Base-by-base conservation (phyloP, 2,797 vertebrate genomes). In the Notoglanidium macrostoma region DNA sequence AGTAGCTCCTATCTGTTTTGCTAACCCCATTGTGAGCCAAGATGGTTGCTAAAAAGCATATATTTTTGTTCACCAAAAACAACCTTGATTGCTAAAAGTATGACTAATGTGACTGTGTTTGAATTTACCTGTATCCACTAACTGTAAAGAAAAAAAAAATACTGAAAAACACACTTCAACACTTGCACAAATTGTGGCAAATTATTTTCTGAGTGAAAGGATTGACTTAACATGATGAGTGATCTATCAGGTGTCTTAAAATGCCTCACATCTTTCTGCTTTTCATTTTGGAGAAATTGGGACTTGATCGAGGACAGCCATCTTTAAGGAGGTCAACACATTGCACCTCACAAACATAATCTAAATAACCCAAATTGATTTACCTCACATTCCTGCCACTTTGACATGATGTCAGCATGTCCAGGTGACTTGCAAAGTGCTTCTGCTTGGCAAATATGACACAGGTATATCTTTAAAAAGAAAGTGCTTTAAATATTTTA, bases 341-440 rank as follows among this genome's bases (percentile, higher is more conserved):
- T 67, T 67, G 15, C n/a, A 32, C 29, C 57, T 59, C 65, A 67
- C 65, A 67, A n/a, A 65, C 61, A n/a, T n/a, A 78, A 83, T 88
- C 55, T 19, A 51, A 51, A 80, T 61, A 63, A 83, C 54, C 29
- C 23, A 79, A 89, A 84, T 79, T 86, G 61, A 85, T 70, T 89
- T 87, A 83, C 44, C 9, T 35, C 7, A 79, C 70, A 84, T 81
- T 72, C 23, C 63, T 85, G n/a, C 46, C 8, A 46, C 35, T 81
- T 81, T 32, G n/a, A 78, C 54, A 57, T 59, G 54, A 78, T 77
- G 61, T 84, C 83, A 78, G 49, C 40, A 14, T 70, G 44, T 77
- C 23, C 23, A 61, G 59, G 10, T 86, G 83, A 32, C 32, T 9
- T 84, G 32, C 35, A n/a, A 44, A 59, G 23, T 49, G 32, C 9